A percentile compares a stretch with the other conserved stretches of the same genome.
Evolutionary conservation across 1,140 invertebrate genomes (phyloP).

Genomic region (Halesus radiatus): DNA sequence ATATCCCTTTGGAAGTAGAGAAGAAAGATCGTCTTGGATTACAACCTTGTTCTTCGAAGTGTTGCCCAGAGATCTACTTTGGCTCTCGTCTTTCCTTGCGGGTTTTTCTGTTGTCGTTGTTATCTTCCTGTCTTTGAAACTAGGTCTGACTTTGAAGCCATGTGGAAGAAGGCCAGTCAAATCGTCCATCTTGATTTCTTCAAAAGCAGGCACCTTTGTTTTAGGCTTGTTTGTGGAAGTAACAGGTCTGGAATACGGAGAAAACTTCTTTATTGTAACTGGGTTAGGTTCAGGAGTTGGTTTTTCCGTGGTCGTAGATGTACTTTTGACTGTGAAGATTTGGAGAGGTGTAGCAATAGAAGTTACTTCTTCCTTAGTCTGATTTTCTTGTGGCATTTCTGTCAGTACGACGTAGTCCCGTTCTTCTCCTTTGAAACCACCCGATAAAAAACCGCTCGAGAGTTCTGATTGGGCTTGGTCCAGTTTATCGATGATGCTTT

Average conservation of each 20-base stretch:
- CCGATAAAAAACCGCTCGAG: constrained; percentile 80
- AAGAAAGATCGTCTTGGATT: constrained; percentile 72
- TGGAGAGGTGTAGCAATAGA: constrained; percentile 60
- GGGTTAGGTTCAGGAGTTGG: constrained; percentile 67
- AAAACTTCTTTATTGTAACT: constrained; percentile 77
- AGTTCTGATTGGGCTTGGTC: constrained; percentile 87
- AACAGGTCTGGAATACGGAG: constrained; percentile 70
- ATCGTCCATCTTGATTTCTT: constrained; percentile 75
- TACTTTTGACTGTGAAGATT: constrained; percentile 68
- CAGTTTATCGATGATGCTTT: constrained; percentile 88
- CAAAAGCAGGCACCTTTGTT: constrained; percentile 67
- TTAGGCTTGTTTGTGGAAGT: constrained; percentile 69
- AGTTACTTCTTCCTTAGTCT: constrained; percentile 59
- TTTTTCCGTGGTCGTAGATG: constrained; percentile 63
- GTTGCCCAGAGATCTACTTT: constrained; percentile 66
- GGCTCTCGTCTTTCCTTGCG: constrained; percentile 59
- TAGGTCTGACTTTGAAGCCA: constrained; percentile 73
- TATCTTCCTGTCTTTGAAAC: constrained; percentile 70
- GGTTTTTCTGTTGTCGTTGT: constrained; percentile 63
- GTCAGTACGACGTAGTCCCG: constrained; percentile 73
- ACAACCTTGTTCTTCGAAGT: constrained; percentile 70
- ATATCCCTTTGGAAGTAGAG: constrained; percentile 78
- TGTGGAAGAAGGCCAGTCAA: constrained; percentile 73
- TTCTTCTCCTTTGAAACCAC: constrained; percentile 70
- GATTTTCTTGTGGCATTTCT: constrained; percentile 73